Conservation (phyloP, 2,113 vertebrate species). For the Mystacornis crossleyi region DNA sequence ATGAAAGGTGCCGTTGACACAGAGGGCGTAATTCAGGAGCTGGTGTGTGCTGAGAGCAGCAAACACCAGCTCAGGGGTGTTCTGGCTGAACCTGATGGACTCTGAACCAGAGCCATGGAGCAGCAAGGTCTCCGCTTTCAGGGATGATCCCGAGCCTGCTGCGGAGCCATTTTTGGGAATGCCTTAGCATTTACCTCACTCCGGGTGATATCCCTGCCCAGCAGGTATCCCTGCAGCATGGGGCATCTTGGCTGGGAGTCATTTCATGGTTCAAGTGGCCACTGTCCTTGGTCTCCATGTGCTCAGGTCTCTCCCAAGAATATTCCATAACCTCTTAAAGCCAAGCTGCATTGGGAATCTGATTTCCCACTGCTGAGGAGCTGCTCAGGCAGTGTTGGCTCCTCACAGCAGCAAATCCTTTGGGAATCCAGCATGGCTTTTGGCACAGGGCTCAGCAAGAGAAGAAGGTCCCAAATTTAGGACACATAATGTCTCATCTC, state of each 20-base stretch:
- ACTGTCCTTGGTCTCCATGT: fast-evolving
- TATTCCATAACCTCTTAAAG: not conserved
- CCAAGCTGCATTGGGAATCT: not conserved
- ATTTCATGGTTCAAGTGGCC: not conserved
- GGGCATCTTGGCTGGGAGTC: not conserved
- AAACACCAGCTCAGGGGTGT: not conserved
- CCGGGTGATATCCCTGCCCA: not conserved
- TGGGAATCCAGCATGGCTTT: not conserved
- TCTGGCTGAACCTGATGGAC: not conserved
- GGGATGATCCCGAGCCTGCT: not conserved
- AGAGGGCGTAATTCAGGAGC: not conserved
- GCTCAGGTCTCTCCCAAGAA: not conserved
- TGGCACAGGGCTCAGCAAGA: not conserved
- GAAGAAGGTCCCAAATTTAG: not conserved
- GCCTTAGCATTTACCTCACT: not conserved
- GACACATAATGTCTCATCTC: fast-evolving
- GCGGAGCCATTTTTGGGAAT: not conserved
- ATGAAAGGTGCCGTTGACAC: not conserved
- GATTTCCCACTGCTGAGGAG: not conserved
- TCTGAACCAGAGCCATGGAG: not conserved
- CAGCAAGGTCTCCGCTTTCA: not conserved
- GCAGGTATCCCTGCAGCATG: not conserved
- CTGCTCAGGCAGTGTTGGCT: not conserved
- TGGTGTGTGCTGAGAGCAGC: not conserved
- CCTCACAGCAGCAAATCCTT: not conserved